Conservation (phyloP, 2,797 vertebrate species). For the Nannoperca australis region DNA sequence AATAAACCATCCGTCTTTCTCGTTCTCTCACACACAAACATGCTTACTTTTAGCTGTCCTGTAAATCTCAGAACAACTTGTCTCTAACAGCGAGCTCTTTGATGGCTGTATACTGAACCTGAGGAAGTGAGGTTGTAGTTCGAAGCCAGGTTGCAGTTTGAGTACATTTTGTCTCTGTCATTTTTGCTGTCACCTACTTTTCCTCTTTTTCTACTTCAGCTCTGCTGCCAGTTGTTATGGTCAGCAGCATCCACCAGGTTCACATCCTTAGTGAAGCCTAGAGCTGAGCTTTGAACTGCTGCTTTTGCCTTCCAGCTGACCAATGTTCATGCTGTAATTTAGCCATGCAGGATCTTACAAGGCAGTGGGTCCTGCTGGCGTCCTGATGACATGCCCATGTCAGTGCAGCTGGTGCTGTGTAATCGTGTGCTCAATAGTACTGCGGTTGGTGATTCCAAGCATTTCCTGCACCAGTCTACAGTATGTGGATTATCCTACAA, state of each 20-base stretch:
- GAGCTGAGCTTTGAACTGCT: conserved; percentile 67
- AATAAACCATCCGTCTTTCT: not conserved
- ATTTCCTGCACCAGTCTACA: conserved; percentile 13
- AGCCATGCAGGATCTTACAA: conserved; percentile 55
- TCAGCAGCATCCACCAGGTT: conserved; percentile 49
- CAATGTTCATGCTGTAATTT: conserved; percentile 54
- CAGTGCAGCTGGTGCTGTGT: conserved; percentile 51
- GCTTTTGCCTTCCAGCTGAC: conserved; percentile 60
- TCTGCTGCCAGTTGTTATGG: conserved; percentile 44
- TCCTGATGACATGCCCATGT: conserved; percentile 53
- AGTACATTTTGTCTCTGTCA: conserved; percentile 53
- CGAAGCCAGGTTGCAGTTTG: conserved; percentile 14
- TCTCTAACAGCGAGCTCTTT: conserved; percentile 39
- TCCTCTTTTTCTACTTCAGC: conserved; percentile 37
- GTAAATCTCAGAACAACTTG: conserved; percentile 38
- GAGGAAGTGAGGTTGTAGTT: conserved; percentile 36
- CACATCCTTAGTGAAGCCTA: conserved; percentile 50
- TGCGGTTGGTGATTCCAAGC: conserved; percentile 16
- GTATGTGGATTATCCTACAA: conserved; percentile 39
- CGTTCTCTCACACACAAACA: conserved; percentile 3
- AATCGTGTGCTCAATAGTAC: conserved; percentile 55
- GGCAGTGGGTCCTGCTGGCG: conserved; percentile 40
- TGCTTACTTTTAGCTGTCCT: conserved; percentile 30
- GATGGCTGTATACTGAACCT: conserved; percentile 47
- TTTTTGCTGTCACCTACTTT: conserved; percentile 55